Evolutionary conservation across 2,113 vertebrate species (phyloP), one percentile per base, ranked within the genome.

Genomic region (Hippocampus abdominalis): DNA sequence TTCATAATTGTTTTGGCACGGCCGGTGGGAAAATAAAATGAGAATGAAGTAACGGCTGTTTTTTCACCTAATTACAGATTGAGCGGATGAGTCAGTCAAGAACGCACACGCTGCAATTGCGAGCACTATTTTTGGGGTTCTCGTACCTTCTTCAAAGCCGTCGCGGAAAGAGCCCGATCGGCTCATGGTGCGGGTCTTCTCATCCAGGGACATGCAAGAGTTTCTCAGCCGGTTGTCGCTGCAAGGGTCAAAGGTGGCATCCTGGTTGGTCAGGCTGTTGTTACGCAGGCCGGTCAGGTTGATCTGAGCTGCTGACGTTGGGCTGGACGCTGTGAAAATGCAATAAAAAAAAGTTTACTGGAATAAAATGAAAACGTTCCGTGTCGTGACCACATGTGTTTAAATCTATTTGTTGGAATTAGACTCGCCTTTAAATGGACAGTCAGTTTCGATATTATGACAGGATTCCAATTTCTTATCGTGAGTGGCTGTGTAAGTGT

Each of bases 101-200:
- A 64, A 65, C 69, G 27, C 57, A 20, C 57, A 25, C 11, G 9
- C 23, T 12, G 23, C 54, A 60, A 60, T 27, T 60, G 25, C 3
- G 29, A 10, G 8, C 59, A 36, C 29, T 15, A 63, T 63, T 63
- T 40, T 12, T n/a, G n/a, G 21, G 40, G 20, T 63, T 1, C n/a
- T 59, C 93, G 91, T 81, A 98, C 97, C 97, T 94, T 99, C 97
- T 81, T 99, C 97, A 57, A 98, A 98, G 68, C 97, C 97, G n/a
- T 99, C 97, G 0, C 95, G 92, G 91, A 99, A 98, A 3, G 97
- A 99, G 27, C 95, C 97, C 0, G 97, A 99, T 2, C 97, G 93
- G 87, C 97, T 99, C 95, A 98, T 98, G 44, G 95, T 94, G 69
- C 97, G 90, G 16, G 92, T 97, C 81, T 98, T 98, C 76, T 99